These are phyloP conservation scores for Murina feae DNA, from an alignment of 2,113 vertebrate species.

Conservation along the genomic window DNA sequence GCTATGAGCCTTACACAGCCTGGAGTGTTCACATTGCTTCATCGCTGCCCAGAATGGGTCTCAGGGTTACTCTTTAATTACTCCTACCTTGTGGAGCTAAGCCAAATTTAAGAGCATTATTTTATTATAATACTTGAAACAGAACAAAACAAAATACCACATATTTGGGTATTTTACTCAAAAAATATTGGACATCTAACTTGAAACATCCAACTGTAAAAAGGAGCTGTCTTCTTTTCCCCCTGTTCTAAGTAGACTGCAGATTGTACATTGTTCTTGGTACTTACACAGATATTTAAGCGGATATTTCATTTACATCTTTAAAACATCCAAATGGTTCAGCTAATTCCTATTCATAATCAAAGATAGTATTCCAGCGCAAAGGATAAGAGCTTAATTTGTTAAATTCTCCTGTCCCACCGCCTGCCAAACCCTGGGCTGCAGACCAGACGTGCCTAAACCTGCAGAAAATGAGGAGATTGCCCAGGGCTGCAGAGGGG, in stretches of 20 bases:
- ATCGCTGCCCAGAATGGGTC: neutral
- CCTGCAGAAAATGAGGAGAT: neutral
- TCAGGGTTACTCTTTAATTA: neutral
- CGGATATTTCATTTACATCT: neutral
- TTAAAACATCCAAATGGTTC: neutral
- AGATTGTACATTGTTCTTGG: neutral
- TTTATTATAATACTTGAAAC: slow-evolving; percentile 3
- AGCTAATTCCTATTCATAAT: neutral
- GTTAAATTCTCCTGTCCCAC: neutral
- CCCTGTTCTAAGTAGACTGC: neutral
- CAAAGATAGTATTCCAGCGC: neutral
- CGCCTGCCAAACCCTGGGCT: neutral
- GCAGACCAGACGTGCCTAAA: slow-evolving; percentile 43
- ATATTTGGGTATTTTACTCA: neutral
- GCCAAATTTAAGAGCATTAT: neutral
- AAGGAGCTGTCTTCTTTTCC: neutral
- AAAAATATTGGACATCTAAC: neutral
- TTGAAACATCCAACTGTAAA: neutral
- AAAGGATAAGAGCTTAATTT: neutral
- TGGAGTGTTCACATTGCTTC: neutral
- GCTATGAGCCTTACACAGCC: neutral
- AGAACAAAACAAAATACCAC: neutral
- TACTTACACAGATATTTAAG: neutral
- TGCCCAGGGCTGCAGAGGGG: neutral
- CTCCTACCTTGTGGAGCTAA: neutral